These are phyloP conservation scores for Cremastinae sp. DNA, from an alignment of 2,888 invertebrate genomes.

Conservation along the genomic window DNA sequence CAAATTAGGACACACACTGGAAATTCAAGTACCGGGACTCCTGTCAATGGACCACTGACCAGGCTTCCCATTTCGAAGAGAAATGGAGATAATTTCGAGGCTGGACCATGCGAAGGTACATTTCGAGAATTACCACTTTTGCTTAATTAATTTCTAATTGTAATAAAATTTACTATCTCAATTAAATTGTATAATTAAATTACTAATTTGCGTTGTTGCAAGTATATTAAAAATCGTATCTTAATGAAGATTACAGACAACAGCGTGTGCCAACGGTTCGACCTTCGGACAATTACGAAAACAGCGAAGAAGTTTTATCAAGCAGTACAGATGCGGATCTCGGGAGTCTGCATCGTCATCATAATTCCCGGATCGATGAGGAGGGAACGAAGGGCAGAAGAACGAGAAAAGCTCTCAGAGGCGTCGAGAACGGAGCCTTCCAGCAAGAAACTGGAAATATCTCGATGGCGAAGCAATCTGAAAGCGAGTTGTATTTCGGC, in stretches of 20 bases:
- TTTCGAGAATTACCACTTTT: too few species aligned
- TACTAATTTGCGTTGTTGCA: too few species aligned
- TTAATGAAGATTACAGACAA: slow-evolving; percentile 58
- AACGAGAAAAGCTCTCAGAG: slow-evolving; percentile 82
- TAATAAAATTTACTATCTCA: too few species aligned
- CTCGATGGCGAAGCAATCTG: slow-evolving; percentile 83
- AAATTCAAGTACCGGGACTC: slow-evolving; percentile 73
- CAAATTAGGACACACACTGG: slow-evolving; percentile 16
- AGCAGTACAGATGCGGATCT: slow-evolving; percentile 73
- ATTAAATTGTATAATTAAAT: too few species aligned
- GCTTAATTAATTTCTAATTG: too few species aligned
- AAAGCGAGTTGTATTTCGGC: slow-evolving; percentile 92
- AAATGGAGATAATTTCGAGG: too few species aligned
- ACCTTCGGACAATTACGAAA: slow-evolving; percentile 77
- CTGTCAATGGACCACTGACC: slow-evolving; percentile 43
- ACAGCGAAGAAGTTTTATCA: slow-evolving; percentile 75
- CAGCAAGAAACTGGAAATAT: slow-evolving; percentile 82
- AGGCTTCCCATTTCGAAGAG: neutral
- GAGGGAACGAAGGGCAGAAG: slow-evolving; percentile 76
- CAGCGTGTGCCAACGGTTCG: slow-evolving; percentile 56
- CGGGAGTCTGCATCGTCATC: slow-evolving; percentile 50
- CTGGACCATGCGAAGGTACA: neutral
- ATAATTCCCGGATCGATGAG: slow-evolving; percentile 58
- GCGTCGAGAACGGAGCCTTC: slow-evolving; percentile 89
- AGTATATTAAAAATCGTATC: too few species aligned